Base-by-base conservation (phyloP, 2,888 invertebrate genomes). In the Hylaea fasciaria region DNA sequence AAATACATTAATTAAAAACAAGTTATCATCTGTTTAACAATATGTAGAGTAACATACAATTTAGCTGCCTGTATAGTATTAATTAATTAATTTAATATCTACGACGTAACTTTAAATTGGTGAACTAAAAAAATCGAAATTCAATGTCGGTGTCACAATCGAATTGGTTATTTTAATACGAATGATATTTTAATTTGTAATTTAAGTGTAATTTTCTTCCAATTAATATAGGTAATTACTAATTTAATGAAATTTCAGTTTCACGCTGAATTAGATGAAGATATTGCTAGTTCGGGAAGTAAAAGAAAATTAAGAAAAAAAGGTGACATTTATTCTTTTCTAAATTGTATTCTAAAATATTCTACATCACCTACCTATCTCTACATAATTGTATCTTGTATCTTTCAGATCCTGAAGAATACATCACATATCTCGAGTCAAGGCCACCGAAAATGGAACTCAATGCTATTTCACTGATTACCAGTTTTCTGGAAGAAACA, bases 361-460 rank as follows among this genome's bases (percentile, higher is more conserved):
- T 4, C 2, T 40, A 39, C 2, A 10, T 2, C 5, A 22, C n/a
- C 7, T 7, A n/a, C 13, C 12, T n/a, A n/a, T 0, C 17, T 28
- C 12, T 28, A 17, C 13, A 17, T 8, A 12, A n/a, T n/a, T 22
- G 22, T 12, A 12, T 62, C 48, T 44, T 47, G 28, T 51, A 55
- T 57, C 62, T 81, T 86, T 52, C 68, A 78, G 93, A 94, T 74
- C 93, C 94, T 2, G 93, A 92, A 65, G 89, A 93, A 60, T 96
- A 96, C 74, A 82, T 87, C 17, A 95, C 94, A 0, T 96, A 94
- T 76, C 85, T 96, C 17, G 84, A 90, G 60, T 93, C 95, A 0
- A 91, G 96, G 16, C 95, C 96, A 0, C 80, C 93, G 0, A 82
- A 87, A 46, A 95, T 96, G 95, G 96, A 96, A 87, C 66, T 94